Percentiles rank a stretch among this genome's conserved stretches.
Conservation (phyloP, 2,888 invertebrate genomes). For the Coremacera marginata region DNA sequence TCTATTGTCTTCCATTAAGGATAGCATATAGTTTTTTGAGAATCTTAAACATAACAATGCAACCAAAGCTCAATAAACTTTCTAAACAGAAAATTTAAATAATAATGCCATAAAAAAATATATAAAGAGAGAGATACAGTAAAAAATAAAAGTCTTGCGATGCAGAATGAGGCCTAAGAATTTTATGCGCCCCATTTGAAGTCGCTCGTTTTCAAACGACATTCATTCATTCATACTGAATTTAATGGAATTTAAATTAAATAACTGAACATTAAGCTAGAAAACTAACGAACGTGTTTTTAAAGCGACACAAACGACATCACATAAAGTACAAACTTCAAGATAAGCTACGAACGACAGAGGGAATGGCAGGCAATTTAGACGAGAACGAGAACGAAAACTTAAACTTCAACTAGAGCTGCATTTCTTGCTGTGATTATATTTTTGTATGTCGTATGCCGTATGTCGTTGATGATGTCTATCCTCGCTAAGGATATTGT, state of each 20-base stretch:
- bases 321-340: background rate
- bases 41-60: background rate
- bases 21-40: no score
- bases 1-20: no score
- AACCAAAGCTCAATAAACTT: background rate
- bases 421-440: background rate
- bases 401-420: background rate
- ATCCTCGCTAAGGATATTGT: background rate
- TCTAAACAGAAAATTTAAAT: conserved; percentile 6
- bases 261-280: background rate
- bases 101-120: background rate
- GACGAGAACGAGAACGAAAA: background rate
- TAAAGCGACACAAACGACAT: background rate
- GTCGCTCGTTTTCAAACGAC: background rate
- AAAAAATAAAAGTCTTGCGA: background rate
- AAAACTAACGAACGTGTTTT: background rate
- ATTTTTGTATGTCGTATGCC: no score
- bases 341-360: background rate
- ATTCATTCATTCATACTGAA: conserved; percentile 14
- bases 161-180: background rate
- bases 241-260: conserved; percentile 35
- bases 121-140: background rate
- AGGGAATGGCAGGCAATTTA: background rate
- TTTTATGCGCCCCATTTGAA: background rate
- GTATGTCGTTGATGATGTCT: background rate